Evolutionary conservation across 1,140 invertebrate species (phyloP), one percentile per base, ranked within the genome.

Genomic region (Bathynomus jamesi): DNA sequence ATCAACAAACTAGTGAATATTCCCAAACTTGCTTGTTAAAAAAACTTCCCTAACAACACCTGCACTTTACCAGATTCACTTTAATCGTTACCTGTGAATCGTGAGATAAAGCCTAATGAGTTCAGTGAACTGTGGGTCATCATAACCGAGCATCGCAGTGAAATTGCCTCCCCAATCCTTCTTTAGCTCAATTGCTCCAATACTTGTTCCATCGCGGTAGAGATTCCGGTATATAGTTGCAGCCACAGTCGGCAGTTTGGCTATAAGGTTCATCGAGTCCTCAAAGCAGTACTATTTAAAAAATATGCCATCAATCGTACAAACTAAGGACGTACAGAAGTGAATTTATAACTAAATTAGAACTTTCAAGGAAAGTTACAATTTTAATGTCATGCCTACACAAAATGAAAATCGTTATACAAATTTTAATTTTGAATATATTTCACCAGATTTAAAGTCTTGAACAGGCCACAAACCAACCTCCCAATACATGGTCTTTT

Each of bases 91-190:
- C 85, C 90, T 92, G 86, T 98, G 96, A 78, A 98, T 97, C 64
- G 95, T 96, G 72, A 98, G 86, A 80, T 98, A 98, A 17, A 98
- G 86, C 72, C 96, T 87, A 90, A 98, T 90, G 29, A 98, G 87
- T 81, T 99, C 96, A 30, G 90, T 91, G 83, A 98, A 98, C 78
- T 82, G 77, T 10, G 87, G 83, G 79, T 94, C 88, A 67, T 94
- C 90, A 83, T 92, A 97, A 61, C 95, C 95, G 13, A 98, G 85
- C 93, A 97, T 96, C 76, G 86, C 87, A 66, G 90, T 86, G 82
- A 98, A 98, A 83, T 99, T 99, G 78, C 88, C 88, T 3, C 92
- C 92, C 95, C 95, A 98, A 85, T 98, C 96, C 80, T 92, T 91
- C 79, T 87, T 88, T 2, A 89, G 85, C 80, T 98, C 93, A 77